Conservation (phyloP, 2,113 vertebrate genomes). For the Trogon surrucura region DNA sequence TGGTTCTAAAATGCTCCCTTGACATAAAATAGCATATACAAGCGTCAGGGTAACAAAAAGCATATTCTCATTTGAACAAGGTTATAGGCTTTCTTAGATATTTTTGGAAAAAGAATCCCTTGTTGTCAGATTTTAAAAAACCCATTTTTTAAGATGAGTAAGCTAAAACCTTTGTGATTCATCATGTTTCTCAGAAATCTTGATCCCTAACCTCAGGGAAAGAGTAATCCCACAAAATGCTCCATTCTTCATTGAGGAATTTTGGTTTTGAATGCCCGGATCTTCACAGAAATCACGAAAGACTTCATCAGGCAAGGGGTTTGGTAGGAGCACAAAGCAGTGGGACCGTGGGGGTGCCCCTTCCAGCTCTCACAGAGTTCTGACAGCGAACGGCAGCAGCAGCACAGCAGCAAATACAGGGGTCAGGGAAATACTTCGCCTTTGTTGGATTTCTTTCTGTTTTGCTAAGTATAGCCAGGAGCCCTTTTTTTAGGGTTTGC, state of each 20-base stretch:
- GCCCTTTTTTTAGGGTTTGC: background rate
- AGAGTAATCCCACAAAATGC: conserved; percentile 13
- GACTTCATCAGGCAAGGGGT: background rate
- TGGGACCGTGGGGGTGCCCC: background rate
- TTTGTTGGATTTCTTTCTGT: background rate
- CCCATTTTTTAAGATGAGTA: conserved; percentile 14
- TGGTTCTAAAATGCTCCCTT: background rate
- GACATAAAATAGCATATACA: background rate
- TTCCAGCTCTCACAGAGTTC: background rate
- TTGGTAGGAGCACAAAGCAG: background rate
- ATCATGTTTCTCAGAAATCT: conserved; percentile 38
- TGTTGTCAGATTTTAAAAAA: background rate
- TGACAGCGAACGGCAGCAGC: background rate
- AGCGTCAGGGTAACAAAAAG: background rate
- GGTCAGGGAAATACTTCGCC: background rate
- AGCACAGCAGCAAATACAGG: background rate
- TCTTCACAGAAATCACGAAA: background rate
- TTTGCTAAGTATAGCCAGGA: background rate
- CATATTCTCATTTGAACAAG: background rate
- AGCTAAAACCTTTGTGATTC: conserved; percentile 39
- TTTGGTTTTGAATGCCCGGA: background rate
- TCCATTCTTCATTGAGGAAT: conserved; percentile 35
- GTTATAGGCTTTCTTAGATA: background rate
- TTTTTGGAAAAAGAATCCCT: background rate
- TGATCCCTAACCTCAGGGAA: conserved; percentile 35